Evolutionary conservation across 2,888 invertebrate species (phyloP).

Genomic region (Entomobrya multifasciata): DNA sequence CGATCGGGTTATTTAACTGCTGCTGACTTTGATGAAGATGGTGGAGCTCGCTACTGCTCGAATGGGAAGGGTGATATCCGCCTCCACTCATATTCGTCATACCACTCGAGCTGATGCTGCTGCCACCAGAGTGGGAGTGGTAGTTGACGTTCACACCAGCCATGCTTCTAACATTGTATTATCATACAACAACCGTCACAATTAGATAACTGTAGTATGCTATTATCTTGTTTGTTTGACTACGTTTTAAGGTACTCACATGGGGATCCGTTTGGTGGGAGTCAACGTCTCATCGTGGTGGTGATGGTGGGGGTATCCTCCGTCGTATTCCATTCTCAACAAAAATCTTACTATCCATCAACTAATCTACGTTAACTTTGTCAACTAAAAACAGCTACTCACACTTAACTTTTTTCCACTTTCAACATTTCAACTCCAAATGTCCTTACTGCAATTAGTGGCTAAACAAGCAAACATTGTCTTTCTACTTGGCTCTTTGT

Average conservation of each 20-base stretch:
- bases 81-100: background rate
- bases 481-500: too few relatives aligned
- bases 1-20: conserved; percentile 61
- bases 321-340: conserved; percentile 70
- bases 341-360: too few relatives aligned
- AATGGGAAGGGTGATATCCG: conserved; percentile 7
- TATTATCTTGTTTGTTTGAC: too few relatives aligned
- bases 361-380: background rate
- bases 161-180: conserved; percentile 65
- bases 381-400: background rate
- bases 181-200: background rate
- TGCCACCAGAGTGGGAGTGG: too few relatives aligned
- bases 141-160: conserved; percentile 42
- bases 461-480: too few relatives aligned
- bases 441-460: background rate
- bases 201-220: background rate
- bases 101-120: conserved; percentile 13
- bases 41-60: too few relatives aligned
- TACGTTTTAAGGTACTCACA: too few relatives aligned
- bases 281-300: conserved; percentile 76
- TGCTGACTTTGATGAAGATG: background rate
- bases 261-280: conserved; percentile 75
- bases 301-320: background rate
- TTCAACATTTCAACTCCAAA: background rate
- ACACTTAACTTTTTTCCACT: background rate